Percentiles rank a stretch among this genome's conserved stretches.
Conservation (phyloP, 1,140 invertebrate species). For the Diprion similis region DNA sequence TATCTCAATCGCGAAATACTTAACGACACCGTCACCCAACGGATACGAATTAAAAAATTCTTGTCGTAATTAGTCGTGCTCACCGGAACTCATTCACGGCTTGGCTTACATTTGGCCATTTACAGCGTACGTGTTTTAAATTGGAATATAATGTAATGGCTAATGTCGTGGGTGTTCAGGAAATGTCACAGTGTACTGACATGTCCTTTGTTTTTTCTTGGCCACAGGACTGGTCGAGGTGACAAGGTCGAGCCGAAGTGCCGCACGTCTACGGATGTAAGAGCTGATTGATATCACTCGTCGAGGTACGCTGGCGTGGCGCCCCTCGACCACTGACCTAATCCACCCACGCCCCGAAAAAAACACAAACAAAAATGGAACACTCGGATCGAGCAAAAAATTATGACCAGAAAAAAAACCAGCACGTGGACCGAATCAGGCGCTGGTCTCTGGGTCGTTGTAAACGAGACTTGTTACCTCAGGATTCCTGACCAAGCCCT, state of each 20-base stretch:
- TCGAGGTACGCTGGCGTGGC: not conserved
- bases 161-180: not conserved
- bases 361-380: not conserved
- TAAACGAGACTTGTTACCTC: not conserved
- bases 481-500: not conserved
- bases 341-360: not conserved
- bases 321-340: constrained; percentile 6
- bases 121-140: too few species aligned
- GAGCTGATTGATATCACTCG: not conserved
- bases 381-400: not conserved
- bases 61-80: too few species aligned
- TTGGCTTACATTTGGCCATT: too few species aligned
- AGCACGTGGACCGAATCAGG: not conserved
- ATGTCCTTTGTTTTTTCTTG: too few species aligned
- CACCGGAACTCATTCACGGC: too few species aligned
- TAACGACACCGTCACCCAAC: too few species aligned
- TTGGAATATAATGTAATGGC: not conserved
- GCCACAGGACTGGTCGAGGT: not conserved
- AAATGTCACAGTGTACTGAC: not conserved
- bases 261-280: not conserved
- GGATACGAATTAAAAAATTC: too few species aligned
- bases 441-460: not conserved
- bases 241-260: not conserved
- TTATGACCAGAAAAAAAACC: not conserved
- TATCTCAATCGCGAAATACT: too few species aligned